phyloP scores from a whole-genome alignment of 2,113 vertebrate species.

The Chamaea fasciata region DNA sequence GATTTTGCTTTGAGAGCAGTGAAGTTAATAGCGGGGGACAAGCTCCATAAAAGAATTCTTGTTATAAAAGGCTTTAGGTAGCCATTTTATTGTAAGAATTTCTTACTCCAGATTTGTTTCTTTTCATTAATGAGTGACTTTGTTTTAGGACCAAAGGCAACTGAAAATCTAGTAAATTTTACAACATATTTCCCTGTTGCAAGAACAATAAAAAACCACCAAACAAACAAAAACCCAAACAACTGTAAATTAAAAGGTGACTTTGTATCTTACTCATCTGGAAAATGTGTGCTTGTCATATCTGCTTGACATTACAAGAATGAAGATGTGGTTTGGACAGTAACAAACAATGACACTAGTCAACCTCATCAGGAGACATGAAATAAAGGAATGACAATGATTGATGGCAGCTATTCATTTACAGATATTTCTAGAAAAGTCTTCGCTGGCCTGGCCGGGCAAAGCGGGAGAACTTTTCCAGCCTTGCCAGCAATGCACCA shows the following conservation, averaged over 20 bases:
- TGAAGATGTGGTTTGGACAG: conserved; percentile 88
- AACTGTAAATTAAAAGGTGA: conserved; percentile 93
- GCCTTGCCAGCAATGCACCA: background rate
- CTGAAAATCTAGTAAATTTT: conserved; percentile 59
- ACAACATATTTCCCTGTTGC: conserved; percentile 51
- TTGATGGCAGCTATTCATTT: conserved; percentile 94
- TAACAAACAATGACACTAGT: conserved; percentile 95
- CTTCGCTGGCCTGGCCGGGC: conserved; percentile 52
- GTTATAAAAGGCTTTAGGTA: conserved; percentile 51
- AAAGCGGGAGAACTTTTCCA: conserved; percentile 49
- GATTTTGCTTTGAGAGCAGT: background rate
- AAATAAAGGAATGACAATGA: conserved; percentile 93
- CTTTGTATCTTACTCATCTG: conserved; percentile 85
- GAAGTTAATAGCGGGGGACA: conserved; percentile 26
- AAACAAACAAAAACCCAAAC: conserved; percentile 46
- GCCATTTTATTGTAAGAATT: conserved; percentile 59
- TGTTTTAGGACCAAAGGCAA: conserved; percentile 52
- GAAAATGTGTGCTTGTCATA: conserved; percentile 92
- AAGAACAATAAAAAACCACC: background rate
- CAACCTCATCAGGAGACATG: conserved; percentile 86
- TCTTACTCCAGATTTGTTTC: conserved; percentile 3
- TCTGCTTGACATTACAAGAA: conserved; percentile 87
- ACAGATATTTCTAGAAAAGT: conserved; percentile 83
- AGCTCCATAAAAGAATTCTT: conserved; percentile 51
- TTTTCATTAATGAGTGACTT: conserved; percentile 39